Evolutionary conservation across 2,113 vertebrate genomes (phyloP), one percentile per base, ranked within the genome.

Genomic region (Pseudolaguvia tuberculata): DNA sequence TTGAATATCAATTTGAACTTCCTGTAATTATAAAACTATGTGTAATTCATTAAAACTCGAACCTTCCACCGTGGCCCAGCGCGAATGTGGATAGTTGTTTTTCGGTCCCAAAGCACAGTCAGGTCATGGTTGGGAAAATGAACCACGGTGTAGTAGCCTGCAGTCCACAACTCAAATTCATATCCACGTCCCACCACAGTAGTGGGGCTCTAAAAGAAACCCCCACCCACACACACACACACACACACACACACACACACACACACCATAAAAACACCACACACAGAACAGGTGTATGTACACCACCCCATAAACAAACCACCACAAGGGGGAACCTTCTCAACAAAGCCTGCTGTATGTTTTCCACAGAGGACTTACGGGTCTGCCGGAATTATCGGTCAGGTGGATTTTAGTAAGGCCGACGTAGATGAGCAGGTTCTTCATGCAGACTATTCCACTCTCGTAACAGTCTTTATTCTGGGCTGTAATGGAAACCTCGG

Each of bases 381-480:
- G 92, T 82, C 93, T 93, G 77, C 93, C 93, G 70, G 93, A 92
- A 84, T 92, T 88, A 79, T 97, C 95, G 58, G 85, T 94, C 83
- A 99, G 94, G 89, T 94, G 94, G 89, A 99, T 94, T 80, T 96
- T 94, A 81, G 91, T 94, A 39, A 92, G 91, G 62, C 94, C 94
- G 87, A 96, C 87, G 65, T 95, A 93, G 86, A 99, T 93, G 77
- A 96, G 91, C 85, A 98, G 86, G 84, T 92, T 92, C 90, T 96
- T 99, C 50, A 95, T 96, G 80, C 97, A 99, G 81, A 99, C 91
- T 83, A 99, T 99, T 73, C 96, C 94, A 20, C 95, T 98, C 86
- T 98, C 96, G 86, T 97, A 99, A 87, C 96, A 98, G 87, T 95
- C 97, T 85, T 94, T 96, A 87, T 99, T 99, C 87, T 97, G 94